Evolutionary conservation across 2,888 invertebrate species (phyloP).

Genomic region (Entomobrya multifasciata): DNA sequence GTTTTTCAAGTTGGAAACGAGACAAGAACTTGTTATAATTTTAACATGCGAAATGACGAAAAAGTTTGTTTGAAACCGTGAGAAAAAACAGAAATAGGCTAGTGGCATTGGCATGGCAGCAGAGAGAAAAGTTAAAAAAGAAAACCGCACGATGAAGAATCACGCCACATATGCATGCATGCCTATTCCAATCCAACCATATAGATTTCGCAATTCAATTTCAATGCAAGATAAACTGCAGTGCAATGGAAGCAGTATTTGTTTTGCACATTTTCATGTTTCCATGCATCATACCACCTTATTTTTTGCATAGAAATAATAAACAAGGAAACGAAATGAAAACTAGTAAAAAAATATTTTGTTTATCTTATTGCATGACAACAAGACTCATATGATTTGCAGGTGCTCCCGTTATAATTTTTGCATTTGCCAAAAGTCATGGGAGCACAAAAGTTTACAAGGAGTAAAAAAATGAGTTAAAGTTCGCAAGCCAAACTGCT

Average conservation of each 20-base stretch:
- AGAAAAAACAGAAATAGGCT: constrained; percentile 33
- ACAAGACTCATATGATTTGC: too few species aligned
- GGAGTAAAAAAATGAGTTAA: constrained; percentile 4
- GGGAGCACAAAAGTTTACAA: background rate
- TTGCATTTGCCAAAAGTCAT: too few species aligned
- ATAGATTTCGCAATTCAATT: constrained; percentile 11
- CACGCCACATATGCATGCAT: background rate
- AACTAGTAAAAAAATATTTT: too few species aligned
- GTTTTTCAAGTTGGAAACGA: constrained; percentile 43
- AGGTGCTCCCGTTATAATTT: too few species aligned
- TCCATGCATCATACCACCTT: background rate
- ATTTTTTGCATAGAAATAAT: background rate
- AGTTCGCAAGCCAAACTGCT: background rate
- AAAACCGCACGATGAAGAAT: background rate
- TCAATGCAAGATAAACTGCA: constrained; percentile 28
- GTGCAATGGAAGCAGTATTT: too few species aligned
- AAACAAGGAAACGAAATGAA: too few species aligned
- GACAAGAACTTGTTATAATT: constrained; percentile 42
- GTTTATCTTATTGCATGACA: too few species aligned
- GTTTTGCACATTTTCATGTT: background rate
- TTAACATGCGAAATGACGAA: background rate
- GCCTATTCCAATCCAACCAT: background rate
- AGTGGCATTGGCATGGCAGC: background rate
- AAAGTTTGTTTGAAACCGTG: constrained; percentile 16
- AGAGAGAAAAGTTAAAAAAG: background rate